Evolutionary conservation across 2,113 vertebrate species (phyloP), one percentile per base, ranked within the genome.

Genomic region (Carlito syrichta): DNA sequence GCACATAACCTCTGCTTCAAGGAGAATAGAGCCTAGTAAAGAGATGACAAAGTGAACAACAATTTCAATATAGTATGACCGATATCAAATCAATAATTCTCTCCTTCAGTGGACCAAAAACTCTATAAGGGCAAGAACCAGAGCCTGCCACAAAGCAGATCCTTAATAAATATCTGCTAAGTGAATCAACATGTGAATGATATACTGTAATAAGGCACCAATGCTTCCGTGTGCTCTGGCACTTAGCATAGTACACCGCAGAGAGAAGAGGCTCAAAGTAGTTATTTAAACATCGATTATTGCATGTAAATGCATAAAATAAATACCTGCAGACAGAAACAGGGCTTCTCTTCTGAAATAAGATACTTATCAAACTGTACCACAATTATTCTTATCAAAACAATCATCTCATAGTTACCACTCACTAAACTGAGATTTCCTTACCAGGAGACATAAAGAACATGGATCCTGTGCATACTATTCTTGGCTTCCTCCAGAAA

Each of bases 181-280:
- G n/a, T 54, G 43, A 50, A 32, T 3, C 13, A 38, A 2, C 4
- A 1, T 79, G 35, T 66, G 58, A 52, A 16, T 6, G 6, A 30
- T 0, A 16, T 0, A 1, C 50, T 43, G 22, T 32, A 30, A 23
- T 11, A 13, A 48, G 62, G 43, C 30, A 32, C 17, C 3, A 2
- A 14, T 0, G 2, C 17, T 40, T 54, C 50, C 14, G 30, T 38
- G 22, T 43, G 48, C 58, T 35, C 38, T 50, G 58, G 22, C 11
- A n/a, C 69, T 45, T 4, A 25, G 40, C 13, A 62, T 0, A 2
- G 11, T 23, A 1, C 45, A 10, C 16, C 32, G 54, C 25, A 73
- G 32, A 40, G 0, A 60, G 22, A 54, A 91, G n/a, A 89, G 0
- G 38, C 78, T 88, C 62, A n/a, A 62, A 56, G 43, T 3, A 54